These are phyloP conservation scores for Microcebus jonahi DNA, from an alignment of 2,113 vertebrate genomes.

Conservation along the genomic window DNA sequence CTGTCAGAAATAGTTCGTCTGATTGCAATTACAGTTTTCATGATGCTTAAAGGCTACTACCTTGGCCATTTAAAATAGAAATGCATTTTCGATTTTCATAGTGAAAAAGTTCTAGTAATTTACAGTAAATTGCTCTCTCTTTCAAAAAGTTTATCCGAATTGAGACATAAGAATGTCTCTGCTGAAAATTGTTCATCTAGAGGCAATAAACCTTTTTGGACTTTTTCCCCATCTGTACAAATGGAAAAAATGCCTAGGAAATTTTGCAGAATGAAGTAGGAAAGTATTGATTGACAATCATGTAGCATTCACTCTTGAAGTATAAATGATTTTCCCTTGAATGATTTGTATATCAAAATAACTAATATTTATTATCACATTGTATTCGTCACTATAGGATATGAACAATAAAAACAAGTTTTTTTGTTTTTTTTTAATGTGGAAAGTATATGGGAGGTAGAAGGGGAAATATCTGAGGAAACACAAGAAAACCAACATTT, in stretches of 20 bases:
- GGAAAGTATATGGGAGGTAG: background rate
- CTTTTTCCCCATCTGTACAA: background rate
- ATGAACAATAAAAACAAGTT: background rate
- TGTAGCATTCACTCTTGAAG: background rate
- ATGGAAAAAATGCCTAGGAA: background rate
- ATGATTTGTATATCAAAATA: background rate
- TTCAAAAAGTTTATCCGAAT: background rate
- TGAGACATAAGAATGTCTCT: background rate
- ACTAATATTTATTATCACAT: background rate
- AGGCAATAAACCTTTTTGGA: background rate
- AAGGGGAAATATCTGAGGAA: background rate
- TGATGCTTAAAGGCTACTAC: background rate
- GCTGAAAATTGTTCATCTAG: background rate
- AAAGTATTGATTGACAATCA: background rate
- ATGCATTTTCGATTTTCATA: background rate
- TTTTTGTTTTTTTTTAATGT: background rate
- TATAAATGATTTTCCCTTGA: background rate
- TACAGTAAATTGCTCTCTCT: background rate
- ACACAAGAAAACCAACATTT: background rate
- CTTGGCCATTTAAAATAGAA: background rate
- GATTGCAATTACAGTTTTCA: background rate
- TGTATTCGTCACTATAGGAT: background rate
- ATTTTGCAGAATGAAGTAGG: background rate
- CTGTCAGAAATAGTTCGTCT: background rate
- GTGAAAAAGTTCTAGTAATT: background rate